Evolutionary conservation across 2,888 invertebrate genomes (phyloP).

Genomic region (Metacarcinus magister): DNA sequence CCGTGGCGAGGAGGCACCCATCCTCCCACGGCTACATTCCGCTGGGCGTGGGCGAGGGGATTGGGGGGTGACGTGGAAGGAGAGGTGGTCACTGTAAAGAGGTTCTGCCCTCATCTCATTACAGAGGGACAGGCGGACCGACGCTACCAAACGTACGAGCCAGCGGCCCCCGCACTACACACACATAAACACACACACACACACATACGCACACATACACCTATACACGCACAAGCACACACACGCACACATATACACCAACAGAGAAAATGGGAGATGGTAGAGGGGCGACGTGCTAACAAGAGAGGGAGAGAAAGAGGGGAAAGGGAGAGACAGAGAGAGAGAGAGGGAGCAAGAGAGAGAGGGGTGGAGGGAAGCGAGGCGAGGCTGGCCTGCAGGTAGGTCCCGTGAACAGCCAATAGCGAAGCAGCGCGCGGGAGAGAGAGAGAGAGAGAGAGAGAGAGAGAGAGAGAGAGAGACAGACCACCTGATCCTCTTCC

Average conservation of each 20-base stretch:
- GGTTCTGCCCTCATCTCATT: slow-evolving; percentile 48
- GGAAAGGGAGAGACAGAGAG: neutral
- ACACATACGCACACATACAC: neutral
- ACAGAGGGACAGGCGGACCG: neutral
- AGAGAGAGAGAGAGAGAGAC: neutral
- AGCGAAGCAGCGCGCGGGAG: slow-evolving; percentile 15
- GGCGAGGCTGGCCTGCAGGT: slow-evolving; percentile 40
- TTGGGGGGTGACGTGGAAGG: neutral
- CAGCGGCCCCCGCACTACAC: neutral
- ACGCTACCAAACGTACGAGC: slow-evolving; percentile 31
- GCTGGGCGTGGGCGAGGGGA: neutral
- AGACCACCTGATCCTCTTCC: slow-evolving; percentile 36
- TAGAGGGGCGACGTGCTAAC: neutral
- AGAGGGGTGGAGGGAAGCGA: neutral
- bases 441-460: neutral
- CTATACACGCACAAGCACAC: neutral
- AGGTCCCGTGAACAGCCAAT: slow-evolving; percentile 54
- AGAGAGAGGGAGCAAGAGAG: slow-evolving; percentile 19
- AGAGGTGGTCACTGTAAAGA: slow-evolving; percentile 28
- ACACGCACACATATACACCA: neutral
- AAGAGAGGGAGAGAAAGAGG: slow-evolving; percentile 10
- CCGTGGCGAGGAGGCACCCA: neutral
- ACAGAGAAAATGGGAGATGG: neutral
- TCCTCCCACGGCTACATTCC: neutral
- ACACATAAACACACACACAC: neutral